Evolutionary conservation across 1,140 invertebrate species (phyloP), one percentile per base, ranked within the genome.

Genomic region (Teleogryllus occipitalis): DNA sequence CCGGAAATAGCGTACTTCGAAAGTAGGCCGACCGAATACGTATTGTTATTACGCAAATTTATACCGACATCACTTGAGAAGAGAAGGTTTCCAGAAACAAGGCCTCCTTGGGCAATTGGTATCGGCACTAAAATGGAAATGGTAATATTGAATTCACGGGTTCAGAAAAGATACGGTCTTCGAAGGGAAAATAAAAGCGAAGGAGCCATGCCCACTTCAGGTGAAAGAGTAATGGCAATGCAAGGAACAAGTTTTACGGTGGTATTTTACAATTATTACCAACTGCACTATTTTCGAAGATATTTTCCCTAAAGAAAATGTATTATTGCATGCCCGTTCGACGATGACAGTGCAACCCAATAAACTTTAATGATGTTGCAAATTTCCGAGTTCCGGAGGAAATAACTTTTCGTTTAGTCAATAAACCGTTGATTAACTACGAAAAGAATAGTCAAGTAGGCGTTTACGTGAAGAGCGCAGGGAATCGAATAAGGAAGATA

Each of bases 21-120:
- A 18, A 65, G 54, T 10, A 65, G 54, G 54, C 54, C 54, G 54
- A 18, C 10, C 54, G 54, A 65, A 65, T 65, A 65, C 54, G 54
- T 65, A 65, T 65, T 65, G 18, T 65, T 65, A 65, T 65, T 65
- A 65, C 54, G 54, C 54, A 65, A 65, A 65, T 65, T 65, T 65
- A 65, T 65, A 65, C 54, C 27, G 54, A 10, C 54, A 65, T 65
- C 10, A 65, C 54, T 65, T 65, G 54, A 14, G 54, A 65, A 65
- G 54, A 65, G 54, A 65, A 65, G 54, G 27, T 39, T 65, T 65
- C 54, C 54, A 10, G 54, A 18, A 65, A 18, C 54, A 65, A 65
- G 10, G 18, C 54, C 54, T 65, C 54, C 54, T 65, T 65, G 54
- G 54, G 54, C 54, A 65, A 65, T 65, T 65, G 54, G 54, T 65